These are phyloP conservation scores for Azemiops feae DNA, from an alignment of 2,113 vertebrate genomes.

Conservation along the genomic window DNA sequence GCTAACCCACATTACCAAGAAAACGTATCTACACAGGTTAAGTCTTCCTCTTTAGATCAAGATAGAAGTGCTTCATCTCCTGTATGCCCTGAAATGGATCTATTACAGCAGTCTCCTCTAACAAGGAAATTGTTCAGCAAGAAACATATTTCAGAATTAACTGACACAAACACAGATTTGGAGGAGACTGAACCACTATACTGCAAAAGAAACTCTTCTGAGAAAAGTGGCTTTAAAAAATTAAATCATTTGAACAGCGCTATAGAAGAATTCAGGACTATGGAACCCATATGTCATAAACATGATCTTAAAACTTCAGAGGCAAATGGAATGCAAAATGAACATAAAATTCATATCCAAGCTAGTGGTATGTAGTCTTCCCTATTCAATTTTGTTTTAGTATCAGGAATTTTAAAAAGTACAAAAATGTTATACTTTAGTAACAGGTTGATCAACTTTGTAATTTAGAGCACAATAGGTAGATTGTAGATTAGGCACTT, in stretches of 20 bases:
- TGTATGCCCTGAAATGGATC: constrained; percentile 69
- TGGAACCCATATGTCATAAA: constrained; percentile 69
- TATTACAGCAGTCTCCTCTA: constrained; percentile 66
- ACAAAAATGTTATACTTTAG: background rate
- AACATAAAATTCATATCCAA: constrained; percentile 71
- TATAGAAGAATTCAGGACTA: constrained; percentile 67
- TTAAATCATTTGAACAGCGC: constrained; percentile 67
- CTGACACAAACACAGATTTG: constrained; percentile 63
- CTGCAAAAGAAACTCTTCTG: constrained; percentile 65
- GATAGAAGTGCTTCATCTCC: constrained; percentile 68
- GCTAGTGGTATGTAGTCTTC: constrained; percentile 70
- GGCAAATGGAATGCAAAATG: constrained; percentile 72
- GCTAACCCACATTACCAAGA: constrained; percentile 81
- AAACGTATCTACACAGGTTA: constrained; percentile 57
- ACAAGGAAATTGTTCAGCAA: constrained; percentile 72
- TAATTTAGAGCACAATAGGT: background rate
- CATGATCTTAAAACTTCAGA: constrained; percentile 67
- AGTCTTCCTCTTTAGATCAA: constrained; percentile 68
- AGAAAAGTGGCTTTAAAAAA: constrained; percentile 70
- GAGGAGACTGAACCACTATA: constrained; percentile 64
- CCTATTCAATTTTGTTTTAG: constrained; percentile 26
- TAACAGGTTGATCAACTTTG: background rate
- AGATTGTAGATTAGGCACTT: background rate
- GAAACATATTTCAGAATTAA: constrained; percentile 67
- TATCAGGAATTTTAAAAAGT: constrained; percentile 14